Percentiles rank a stretch among this genome's conserved stretches.
phyloP scores from a whole-genome alignment of 2,888 invertebrate genomes.

The Plebejus melissa region DNA sequence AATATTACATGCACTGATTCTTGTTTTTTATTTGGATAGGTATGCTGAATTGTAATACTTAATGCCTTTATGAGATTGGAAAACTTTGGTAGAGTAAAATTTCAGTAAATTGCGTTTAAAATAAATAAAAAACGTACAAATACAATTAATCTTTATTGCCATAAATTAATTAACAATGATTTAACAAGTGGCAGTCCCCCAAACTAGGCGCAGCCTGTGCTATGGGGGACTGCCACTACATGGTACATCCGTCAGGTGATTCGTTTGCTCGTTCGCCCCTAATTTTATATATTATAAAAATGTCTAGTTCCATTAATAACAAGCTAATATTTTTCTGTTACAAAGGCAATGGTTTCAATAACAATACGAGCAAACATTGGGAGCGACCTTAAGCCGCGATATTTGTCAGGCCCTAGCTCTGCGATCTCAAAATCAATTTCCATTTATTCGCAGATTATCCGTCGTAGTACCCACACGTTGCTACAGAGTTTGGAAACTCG shows the following conservation, averaged over 20 bases:
- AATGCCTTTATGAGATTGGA: background rate
- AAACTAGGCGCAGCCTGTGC: no score
- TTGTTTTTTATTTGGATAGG: slow-evolving; percentile 28
- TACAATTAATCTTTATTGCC: no score
- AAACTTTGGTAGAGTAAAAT: background rate
- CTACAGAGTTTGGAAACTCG: slow-evolving; percentile 40
- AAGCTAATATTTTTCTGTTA: slow-evolving; percentile 7
- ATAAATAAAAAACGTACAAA: no score
- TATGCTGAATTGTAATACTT: slow-evolving; percentile 18
- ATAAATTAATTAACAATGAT: no score
- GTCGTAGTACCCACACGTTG: slow-evolving; percentile 60
- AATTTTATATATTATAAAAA: no score
- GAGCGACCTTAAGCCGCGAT: slow-evolving; percentile 50
- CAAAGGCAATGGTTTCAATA: background rate
- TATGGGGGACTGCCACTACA: background rate
- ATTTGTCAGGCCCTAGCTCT: slow-evolving; percentile 66
- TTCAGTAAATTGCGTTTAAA: no score
- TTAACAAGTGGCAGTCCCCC: no score
- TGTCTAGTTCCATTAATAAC: background rate
- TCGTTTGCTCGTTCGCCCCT: no score
- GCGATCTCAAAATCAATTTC: slow-evolving; percentile 79
- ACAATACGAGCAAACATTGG: slow-evolving; percentile 33
- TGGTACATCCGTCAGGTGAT: background rate
- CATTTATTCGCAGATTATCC: slow-evolving; percentile 78
- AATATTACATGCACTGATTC: slow-evolving; percentile 31